Conservation (phyloP, 2,888 invertebrate genomes). For the Encarsia formosa region DNA sequence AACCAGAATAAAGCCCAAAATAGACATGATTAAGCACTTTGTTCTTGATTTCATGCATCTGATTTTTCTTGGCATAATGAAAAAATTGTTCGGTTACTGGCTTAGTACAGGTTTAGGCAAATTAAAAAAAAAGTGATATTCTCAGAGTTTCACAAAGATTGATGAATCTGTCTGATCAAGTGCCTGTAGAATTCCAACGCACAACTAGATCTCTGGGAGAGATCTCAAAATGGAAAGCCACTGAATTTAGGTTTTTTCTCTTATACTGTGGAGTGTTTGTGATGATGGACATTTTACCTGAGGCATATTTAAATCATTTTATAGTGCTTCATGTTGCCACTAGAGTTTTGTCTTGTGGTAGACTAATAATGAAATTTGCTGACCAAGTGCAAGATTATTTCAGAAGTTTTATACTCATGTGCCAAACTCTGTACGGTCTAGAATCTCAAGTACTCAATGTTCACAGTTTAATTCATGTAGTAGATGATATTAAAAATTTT, state of each 20-base stretch:
- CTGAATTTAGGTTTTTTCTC: slow-evolving; percentile 20
- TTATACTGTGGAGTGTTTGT: slow-evolving; percentile 22
- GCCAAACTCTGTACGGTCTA: slow-evolving; percentile 14
- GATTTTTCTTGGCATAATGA: slow-evolving; percentile 11
- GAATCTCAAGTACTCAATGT: slow-evolving; percentile 17
- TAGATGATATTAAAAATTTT: slow-evolving; percentile 21
- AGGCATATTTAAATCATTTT: slow-evolving; percentile 15
- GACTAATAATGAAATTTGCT: slow-evolving; percentile 3
- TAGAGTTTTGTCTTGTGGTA: slow-evolving; percentile 17
- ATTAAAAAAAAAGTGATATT: neutral
- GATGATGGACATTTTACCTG: slow-evolving; percentile 6
- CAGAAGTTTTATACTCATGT: slow-evolving; percentile 4
- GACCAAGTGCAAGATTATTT: slow-evolving; percentile 13
- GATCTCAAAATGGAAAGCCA: slow-evolving; percentile 20
- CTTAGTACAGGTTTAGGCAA: neutral
- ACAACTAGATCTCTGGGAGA: slow-evolving; percentile 14
- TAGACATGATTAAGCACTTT: slow-evolving; percentile 13
- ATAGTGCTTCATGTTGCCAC: slow-evolving; percentile 14
- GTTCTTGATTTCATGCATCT: slow-evolving; percentile 21
- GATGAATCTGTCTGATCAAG: neutral
- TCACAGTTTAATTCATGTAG: slow-evolving; percentile 22
- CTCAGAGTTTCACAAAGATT: neutral
- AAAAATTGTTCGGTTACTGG: slow-evolving; percentile 12
- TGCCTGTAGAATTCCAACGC: slow-evolving; percentile 22
- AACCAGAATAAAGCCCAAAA: neutral